These are phyloP conservation scores for Tenthredo notha DNA, from an alignment of 2,888 invertebrate species.

Conservation along the genomic window DNA sequence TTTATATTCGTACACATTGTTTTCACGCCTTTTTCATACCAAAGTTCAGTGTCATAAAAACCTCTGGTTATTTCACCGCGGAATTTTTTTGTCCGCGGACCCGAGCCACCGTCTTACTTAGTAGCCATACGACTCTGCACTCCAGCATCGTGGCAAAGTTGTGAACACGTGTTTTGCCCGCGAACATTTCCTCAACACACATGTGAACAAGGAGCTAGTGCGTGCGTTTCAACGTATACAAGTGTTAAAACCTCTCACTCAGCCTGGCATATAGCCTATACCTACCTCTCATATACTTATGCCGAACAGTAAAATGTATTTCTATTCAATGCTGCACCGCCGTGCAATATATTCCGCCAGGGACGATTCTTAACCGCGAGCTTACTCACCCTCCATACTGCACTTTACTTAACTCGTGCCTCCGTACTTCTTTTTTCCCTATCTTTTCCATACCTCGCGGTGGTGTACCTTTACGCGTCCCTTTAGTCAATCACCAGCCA, in stretches of 20 bases:
- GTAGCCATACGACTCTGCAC: background rate
- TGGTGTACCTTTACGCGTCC: background rate
- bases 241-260: conserved; percentile 48
- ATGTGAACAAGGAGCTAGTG: conserved; percentile 69
- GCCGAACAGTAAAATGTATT: conserved; percentile 26
- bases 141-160: conserved; percentile 9
- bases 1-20: background rate
- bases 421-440: background rate
- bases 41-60: background rate
- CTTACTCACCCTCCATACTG: background rate
- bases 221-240: conserved; percentile 71
- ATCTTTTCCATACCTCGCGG: background rate
- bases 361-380: background rate
- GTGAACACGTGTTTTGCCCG: conserved; percentile 69
- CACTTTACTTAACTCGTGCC: background rate
- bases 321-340: conserved; percentile 2
- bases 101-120: background rate
- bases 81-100: background rate
- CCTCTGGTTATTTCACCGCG: background rate
- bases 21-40: background rate
- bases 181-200: conserved; percentile 68
- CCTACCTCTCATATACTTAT: background rate
- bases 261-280: background rate
- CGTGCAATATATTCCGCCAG: background rate
- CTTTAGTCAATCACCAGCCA: conserved; percentile 5